phyloP scores from a whole-genome alignment of 2,113 vertebrate species.

The Upupa epops region DNA sequence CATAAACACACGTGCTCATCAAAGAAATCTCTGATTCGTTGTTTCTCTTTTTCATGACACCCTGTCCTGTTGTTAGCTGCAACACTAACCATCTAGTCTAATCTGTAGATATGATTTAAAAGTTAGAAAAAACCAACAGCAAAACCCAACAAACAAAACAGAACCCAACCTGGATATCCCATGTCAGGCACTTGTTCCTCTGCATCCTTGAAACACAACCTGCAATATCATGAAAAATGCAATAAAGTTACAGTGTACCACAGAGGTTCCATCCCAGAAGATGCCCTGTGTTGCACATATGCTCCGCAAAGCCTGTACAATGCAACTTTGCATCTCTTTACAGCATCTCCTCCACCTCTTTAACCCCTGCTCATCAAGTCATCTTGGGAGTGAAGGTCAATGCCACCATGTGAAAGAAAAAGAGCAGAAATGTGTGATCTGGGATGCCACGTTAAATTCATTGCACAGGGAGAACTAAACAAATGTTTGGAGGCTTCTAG shows the following conservation, averaged over 20 bases:
- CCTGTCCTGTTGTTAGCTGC: background rate
- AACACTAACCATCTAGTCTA: background rate
- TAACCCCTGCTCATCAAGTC: background rate
- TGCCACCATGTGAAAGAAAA: background rate
- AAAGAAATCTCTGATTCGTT: background rate
- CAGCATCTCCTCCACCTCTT: background rate
- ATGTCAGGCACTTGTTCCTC: background rate
- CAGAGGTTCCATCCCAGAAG: background rate
- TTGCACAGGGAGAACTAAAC: background rate
- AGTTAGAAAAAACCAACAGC: background rate
- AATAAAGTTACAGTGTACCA: background rate
- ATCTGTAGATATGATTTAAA: background rate
- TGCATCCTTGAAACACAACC: background rate
- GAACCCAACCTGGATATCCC: accelerated
- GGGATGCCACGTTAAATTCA: background rate
- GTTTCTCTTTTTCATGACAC: background rate
- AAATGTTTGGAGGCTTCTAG: background rate
- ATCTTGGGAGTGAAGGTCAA: background rate
- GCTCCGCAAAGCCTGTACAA: background rate
- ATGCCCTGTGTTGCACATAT: background rate
- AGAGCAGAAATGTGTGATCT: background rate
- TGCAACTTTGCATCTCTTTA: background rate
- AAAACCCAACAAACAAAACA: background rate
- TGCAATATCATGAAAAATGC: background rate
- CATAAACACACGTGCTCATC: background rate